Conservation (phyloP, 1,140 invertebrate species). For the Sinonovacula constricta region DNA sequence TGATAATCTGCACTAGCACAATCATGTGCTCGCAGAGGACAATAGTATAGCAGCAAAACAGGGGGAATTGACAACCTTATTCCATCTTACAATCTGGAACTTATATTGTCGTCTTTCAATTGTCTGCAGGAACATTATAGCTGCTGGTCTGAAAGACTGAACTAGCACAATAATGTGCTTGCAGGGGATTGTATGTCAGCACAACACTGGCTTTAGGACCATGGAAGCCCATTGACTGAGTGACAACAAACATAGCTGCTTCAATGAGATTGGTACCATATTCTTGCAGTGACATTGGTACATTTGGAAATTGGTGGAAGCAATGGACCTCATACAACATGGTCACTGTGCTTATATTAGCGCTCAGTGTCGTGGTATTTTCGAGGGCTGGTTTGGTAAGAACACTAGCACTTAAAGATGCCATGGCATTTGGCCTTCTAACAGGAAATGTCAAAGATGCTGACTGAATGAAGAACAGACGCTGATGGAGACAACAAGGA, state of each 20-base stretch:
- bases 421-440: neutral
- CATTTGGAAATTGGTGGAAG: neutral
- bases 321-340: neutral
- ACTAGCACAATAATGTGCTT: slow-evolving; percentile 49
- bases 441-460: neutral
- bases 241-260: neutral
- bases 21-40: no score
- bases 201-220: no score
- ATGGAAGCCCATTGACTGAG: no score
- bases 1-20: no score
- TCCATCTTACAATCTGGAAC: no score
- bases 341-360: neutral
- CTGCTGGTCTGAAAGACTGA: slow-evolving; percentile 4
- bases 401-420: neutral
- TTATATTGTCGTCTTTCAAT: no score
- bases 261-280: neutral
- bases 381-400: neutral
- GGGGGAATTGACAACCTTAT: no score
- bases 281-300: neutral
- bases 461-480: neutral
- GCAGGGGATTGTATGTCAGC: neutral
- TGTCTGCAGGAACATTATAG: slow-evolving; percentile 30
- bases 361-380: neutral
- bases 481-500: neutral
- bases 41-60: no score